These are phyloP conservation scores for Saxidomus purpurata DNA, from an alignment of 1,140 invertebrate genomes.

Conservation along the genomic window DNA sequence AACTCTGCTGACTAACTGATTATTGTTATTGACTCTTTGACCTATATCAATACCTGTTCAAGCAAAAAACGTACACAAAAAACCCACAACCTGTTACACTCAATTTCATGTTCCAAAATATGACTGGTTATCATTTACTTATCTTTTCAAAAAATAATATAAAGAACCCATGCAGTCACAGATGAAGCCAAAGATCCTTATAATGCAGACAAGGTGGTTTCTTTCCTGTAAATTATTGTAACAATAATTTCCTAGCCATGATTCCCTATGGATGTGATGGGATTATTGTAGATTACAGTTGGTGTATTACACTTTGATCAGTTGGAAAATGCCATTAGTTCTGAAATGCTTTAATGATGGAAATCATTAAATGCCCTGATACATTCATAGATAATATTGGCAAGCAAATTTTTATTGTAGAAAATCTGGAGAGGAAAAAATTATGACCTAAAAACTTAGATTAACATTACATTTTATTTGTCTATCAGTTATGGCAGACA, in stretches of 20 bases:
- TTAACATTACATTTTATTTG: too few relatives aligned
- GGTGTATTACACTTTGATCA: background rate
- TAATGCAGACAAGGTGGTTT: conserved; percentile 1
- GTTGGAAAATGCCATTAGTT: background rate
- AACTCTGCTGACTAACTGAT: too few relatives aligned
- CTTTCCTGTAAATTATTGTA: background rate
- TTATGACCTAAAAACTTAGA: too few relatives aligned
- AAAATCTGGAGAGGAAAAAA: background rate
- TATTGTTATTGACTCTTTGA: too few relatives aligned
- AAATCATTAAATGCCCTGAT: background rate
- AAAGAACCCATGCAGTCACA: background rate
- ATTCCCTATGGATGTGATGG: background rate
- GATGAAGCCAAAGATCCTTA: background rate
- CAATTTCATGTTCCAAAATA: conserved; percentile 11
- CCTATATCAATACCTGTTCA: too few relatives aligned
- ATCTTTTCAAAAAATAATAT: background rate
- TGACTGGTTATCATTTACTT: background rate
- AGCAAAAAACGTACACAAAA: background rate
- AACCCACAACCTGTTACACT: background rate
- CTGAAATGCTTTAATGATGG: background rate
- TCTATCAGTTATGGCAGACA: too few relatives aligned
- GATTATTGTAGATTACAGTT: conserved; percentile 6
- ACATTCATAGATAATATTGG: background rate
- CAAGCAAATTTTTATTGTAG: conserved; percentile 16
- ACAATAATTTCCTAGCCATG: background rate